These are phyloP conservation scores for Pachypanchax playfairii DNA, from an alignment of 2,113 vertebrate genomes.

Conservation along the genomic window DNA sequence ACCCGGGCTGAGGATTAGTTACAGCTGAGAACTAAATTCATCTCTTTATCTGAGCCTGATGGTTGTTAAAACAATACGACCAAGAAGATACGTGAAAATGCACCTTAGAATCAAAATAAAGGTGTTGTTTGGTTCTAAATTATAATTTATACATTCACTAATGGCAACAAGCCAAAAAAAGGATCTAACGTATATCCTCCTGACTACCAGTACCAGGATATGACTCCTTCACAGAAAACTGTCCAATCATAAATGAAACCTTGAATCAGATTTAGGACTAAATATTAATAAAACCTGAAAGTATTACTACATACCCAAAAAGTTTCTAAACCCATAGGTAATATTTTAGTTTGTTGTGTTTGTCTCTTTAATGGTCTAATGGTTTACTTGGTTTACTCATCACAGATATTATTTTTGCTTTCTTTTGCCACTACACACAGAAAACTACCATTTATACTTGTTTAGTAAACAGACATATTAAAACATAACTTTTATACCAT, in stretches of 20 bases:
- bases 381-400: not conserved
- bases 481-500: not conserved
- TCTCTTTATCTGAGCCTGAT: not conserved
- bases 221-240: not conserved
- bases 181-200: too few species aligned
- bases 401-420: not conserved
- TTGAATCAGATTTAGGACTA: not conserved
- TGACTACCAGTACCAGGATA: too few species aligned
- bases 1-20: not conserved
- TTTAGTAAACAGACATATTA: not conserved
- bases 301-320: not conserved
- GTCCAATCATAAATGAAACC: not conserved
- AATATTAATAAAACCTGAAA: not conserved
- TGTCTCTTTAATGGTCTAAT: not conserved
- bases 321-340: not conserved
- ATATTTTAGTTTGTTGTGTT: not conserved
- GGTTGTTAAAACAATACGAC: not conserved
- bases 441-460: not conserved
- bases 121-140: not conserved
- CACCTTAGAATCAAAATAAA: not conserved
- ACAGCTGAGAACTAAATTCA: too few species aligned
- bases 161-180: not conserved
- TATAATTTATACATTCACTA: not conserved
- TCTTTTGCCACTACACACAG: not conserved
- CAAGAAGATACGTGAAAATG: not conserved